Percentiles rank a stretch among this genome's conserved stretches.
These are phyloP conservation scores for Actenoides hombroni DNA, from an alignment of 2,113 vertebrate species.

Conservation along the genomic window DNA sequence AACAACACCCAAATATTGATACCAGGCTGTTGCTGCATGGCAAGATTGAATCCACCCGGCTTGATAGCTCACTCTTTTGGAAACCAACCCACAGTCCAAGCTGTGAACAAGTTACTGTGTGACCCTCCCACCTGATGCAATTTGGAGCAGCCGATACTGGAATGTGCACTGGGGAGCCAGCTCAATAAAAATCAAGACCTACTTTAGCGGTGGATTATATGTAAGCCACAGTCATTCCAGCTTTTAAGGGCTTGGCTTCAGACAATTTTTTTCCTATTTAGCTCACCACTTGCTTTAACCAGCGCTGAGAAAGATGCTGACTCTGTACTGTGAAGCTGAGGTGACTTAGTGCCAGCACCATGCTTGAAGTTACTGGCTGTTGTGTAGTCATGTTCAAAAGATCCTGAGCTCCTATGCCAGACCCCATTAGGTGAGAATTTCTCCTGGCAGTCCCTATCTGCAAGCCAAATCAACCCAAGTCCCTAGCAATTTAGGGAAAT, in stretches of 20 bases:
- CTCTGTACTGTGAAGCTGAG: background rate
- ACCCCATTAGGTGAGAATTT: background rate
- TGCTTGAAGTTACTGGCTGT: background rate
- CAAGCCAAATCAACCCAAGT: background rate
- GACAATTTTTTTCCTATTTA: background rate
- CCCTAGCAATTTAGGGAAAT: background rate
- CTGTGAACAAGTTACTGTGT: accelerated
- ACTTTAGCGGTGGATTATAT: background rate
- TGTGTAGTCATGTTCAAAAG: background rate
- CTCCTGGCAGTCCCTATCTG: background rate
- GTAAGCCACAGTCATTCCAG: background rate
- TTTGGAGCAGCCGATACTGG: background rate
- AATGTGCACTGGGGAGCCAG: background rate
- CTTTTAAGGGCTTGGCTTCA: slow-evolving; percentile 7
- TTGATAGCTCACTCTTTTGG: background rate
- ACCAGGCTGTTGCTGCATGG: background rate
- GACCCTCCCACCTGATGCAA: accelerated
- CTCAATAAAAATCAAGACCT: background rate
- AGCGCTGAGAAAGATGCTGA: slow-evolving; percentile 17
- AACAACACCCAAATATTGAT: background rate
- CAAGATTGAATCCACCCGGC: background rate
- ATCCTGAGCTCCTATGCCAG: background rate
- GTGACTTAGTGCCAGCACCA: accelerated
- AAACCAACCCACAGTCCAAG: background rate
- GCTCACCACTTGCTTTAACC: background rate